Percentiles rank a stretch among this genome's conserved stretches.
These are phyloP conservation scores for Callyntrura guangdongensis DNA, from an alignment of 2,888 invertebrate genomes.

Conservation along the genomic window DNA sequence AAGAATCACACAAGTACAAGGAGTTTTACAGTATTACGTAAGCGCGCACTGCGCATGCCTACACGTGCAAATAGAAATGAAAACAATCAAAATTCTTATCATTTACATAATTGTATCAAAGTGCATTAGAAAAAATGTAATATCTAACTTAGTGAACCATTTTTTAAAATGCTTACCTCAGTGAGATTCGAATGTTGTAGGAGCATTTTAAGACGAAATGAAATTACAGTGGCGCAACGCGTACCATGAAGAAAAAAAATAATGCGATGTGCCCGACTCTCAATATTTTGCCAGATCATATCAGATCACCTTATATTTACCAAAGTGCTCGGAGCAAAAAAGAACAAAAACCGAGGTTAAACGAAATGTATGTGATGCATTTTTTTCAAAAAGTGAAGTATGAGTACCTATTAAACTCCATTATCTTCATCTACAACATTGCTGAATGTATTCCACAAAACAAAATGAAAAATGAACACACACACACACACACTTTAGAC, in stretches of 20 bases:
- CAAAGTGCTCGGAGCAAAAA: slow-evolving; percentile 52
- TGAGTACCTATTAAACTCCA: neutral
- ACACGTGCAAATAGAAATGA: slow-evolving; percentile 36
- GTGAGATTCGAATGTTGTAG: neutral
- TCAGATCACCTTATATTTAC: slow-evolving; percentile 10
- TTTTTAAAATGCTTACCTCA: neutral
- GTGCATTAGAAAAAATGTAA: neutral
- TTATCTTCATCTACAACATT: slow-evolving; percentile 3
- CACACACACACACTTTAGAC: neutral
- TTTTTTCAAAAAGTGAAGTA: slow-evolving; percentile 22
- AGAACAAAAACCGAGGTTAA: slow-evolving; percentile 60
- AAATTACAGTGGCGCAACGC: neutral
- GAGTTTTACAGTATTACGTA: neutral
- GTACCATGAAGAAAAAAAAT: neutral
- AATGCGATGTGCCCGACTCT: too few species aligned
- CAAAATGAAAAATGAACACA: neutral
- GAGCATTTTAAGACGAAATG: neutral
- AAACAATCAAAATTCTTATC: slow-evolving; percentile 35
- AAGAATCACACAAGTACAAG: too few species aligned
- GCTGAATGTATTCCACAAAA: neutral
- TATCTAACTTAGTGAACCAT: neutral
- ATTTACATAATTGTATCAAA: slow-evolving; percentile 42
- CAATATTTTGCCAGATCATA: neutral
- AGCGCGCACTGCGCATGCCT: neutral
- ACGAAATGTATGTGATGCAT: slow-evolving; percentile 53